A percentile compares a stretch with the other conserved stretches of the same genome.
Conservation (phyloP, 2,797 vertebrate genomes). For the Periophthalmus magnuspinnatus region DNA sequence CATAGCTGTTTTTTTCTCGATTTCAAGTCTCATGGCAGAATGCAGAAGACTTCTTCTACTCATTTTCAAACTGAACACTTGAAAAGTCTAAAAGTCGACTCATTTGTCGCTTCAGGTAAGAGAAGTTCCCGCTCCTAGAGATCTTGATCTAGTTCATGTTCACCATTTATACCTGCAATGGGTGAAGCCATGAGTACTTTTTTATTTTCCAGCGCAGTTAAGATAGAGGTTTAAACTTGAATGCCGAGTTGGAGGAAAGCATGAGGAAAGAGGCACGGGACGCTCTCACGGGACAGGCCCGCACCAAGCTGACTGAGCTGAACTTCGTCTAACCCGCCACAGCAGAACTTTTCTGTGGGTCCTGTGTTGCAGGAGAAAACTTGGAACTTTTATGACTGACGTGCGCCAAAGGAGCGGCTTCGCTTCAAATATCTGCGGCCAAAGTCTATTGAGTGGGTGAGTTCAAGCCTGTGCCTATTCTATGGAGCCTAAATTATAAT, state of each 20-base stretch:
- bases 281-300: slow-evolving; percentile 2
- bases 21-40: slow-evolving; percentile 46
- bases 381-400: slow-evolving; percentile 4
- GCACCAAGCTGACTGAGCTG: not conserved
- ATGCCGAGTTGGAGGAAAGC: slow-evolving; percentile 35
- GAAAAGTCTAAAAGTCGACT: not conserved
- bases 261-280: slow-evolving; percentile 40
- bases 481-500: not conserved
- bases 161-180: slow-evolving; percentile 17
- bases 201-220: slow-evolving; percentile 28
- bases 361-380: not conserved
- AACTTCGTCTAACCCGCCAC: not conserved
- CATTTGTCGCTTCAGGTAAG: not conserved
- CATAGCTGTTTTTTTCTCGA: slow-evolving; percentile 68
- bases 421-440: slow-evolving; percentile 9
- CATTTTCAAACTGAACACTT: slow-evolving; percentile 11
- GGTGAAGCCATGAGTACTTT: slow-evolving; percentile 19
- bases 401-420: slow-evolving; percentile 5
- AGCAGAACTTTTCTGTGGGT: not conserved
- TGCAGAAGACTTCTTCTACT: slow-evolving; percentile 7
- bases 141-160: slow-evolving; percentile 7
- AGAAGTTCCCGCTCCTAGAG: not conserved
- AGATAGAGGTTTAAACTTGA: slow-evolving; percentile 28
- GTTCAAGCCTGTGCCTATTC: not conserved
- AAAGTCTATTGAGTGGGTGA: slow-evolving; percentile 7